A percentile compares a stretch with the other conserved stretches of the same genome.
Evolutionary conservation across 1,140 invertebrate species (phyloP).

Genomic region (Monomorium pharaonis): DNA sequence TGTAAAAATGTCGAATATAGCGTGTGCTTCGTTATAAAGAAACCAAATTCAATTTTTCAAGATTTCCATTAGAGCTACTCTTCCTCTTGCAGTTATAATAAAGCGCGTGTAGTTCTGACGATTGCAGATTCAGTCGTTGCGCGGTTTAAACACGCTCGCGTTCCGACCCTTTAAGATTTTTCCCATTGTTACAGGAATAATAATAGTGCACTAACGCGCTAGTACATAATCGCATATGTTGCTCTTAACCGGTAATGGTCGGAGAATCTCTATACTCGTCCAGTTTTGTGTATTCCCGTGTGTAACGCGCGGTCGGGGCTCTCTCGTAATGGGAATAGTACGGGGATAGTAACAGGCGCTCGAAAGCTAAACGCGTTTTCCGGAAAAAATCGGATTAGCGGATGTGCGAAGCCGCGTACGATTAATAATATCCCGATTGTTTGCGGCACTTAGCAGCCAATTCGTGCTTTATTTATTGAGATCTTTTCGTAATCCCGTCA

Average conservation of each 20-base stretch:
- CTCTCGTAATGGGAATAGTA: constrained; percentile 25
- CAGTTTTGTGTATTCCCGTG: background rate
- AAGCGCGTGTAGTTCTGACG: background rate
- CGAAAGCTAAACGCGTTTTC: constrained; percentile 44
- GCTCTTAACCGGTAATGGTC: constrained; percentile 41
- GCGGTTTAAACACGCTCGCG: too few species aligned
- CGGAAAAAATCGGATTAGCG: constrained; percentile 53
- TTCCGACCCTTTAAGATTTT: constrained; percentile 8
- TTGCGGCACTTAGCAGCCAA: constrained; percentile 47
- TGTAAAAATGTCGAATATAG: background rate
- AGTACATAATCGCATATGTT: constrained; percentile 20
- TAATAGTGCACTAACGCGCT: background rate
- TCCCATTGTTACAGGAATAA: constrained; percentile 12
- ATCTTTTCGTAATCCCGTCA: constrained; percentile 51
- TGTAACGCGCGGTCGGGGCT: constrained; percentile 11
- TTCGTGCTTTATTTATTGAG: constrained; percentile 52
- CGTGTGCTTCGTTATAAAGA: background rate
- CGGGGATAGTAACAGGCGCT: constrained; percentile 28
- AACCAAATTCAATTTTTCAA: background rate
- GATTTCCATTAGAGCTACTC: background rate
- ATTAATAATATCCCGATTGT: constrained; percentile 51
- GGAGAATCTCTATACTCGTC: constrained; percentile 35
- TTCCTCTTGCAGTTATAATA: background rate
- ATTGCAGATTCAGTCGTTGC: background rate
- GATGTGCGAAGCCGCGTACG: constrained; percentile 24